These are phyloP conservation scores for Nesogale talazaci DNA, from an alignment of 2,113 vertebrate species.

Conservation along the genomic window DNA sequence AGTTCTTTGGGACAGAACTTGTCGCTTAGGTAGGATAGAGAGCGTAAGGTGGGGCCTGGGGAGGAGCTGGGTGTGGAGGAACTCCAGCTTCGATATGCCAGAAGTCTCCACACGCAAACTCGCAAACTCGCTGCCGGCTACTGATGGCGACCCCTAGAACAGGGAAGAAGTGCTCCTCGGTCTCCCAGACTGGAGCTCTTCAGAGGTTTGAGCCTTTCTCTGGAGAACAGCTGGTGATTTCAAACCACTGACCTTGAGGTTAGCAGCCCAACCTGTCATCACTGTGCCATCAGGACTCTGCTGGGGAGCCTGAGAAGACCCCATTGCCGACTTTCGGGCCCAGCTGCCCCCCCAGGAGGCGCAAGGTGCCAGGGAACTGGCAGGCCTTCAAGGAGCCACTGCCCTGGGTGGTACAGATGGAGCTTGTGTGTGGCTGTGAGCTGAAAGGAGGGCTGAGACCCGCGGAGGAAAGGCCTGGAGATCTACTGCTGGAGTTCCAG, in stretches of 20 bases:
- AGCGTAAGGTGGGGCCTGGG: background rate
- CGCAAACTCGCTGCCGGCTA: too few species aligned
- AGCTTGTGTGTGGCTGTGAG: background rate
- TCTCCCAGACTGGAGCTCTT: too few species aligned
- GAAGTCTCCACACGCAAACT: too few species aligned
- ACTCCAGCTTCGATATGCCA: background rate
- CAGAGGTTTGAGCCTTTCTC: too few species aligned
- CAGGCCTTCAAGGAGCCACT: background rate
- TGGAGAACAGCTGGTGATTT: too few species aligned
- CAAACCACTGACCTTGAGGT: too few species aligned
- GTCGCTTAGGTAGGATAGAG: background rate
- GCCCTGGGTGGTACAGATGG: background rate
- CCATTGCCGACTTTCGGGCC: background rate
- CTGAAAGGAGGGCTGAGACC: background rate
- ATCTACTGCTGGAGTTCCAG: background rate
- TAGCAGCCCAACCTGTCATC: too few species aligned
- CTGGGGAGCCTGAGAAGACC: background rate
- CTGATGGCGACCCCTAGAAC: too few species aligned
- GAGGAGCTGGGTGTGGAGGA: background rate
- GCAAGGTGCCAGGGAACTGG: background rate
- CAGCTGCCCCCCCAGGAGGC: background rate
- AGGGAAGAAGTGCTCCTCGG: too few species aligned
- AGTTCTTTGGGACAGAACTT: background rate
- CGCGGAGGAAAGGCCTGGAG: background rate
- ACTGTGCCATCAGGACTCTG: too few species aligned